Evolutionary conservation across 2,888 invertebrate genomes (phyloP).

Genomic region (Hypolimnas misippus): DNA sequence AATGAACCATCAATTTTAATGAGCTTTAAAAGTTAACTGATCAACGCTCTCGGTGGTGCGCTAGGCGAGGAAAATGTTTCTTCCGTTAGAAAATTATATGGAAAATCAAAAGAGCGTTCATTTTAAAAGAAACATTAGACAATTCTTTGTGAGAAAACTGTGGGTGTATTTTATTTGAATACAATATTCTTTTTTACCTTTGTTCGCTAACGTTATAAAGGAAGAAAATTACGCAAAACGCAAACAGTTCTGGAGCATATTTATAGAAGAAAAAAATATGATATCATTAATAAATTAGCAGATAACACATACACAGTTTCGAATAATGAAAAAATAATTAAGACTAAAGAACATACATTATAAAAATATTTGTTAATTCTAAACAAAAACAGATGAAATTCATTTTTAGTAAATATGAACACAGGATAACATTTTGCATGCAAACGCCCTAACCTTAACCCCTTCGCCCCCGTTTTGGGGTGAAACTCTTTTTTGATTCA

Average conservation of each 20-base stretch:
- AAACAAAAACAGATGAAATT: no score
- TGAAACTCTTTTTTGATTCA: no score
- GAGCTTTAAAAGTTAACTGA: slow-evolving; percentile 82
- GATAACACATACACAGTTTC: no score
- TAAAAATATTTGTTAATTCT: no score
- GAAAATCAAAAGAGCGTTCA: slow-evolving; percentile 13
- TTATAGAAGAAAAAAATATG: not conserved
- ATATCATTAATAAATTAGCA: no score
- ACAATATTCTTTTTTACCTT: not conserved
- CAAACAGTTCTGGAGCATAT: not conserved
- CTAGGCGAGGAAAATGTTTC: slow-evolving; percentile 42
- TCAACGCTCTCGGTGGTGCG: slow-evolving; percentile 56
- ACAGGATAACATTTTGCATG: no score
- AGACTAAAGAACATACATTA: no score
- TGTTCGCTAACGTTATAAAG: not conserved
- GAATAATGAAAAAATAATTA: no score
- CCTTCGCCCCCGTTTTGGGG: no score
- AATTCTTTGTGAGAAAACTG: not conserved
- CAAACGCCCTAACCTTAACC: no score
- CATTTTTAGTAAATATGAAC: no score
- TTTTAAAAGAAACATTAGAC: slow-evolving; percentile 1
- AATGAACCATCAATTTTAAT: slow-evolving; percentile 83
- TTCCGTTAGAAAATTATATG: slow-evolving; percentile 45
- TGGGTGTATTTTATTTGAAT: not conserved
- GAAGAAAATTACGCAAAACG: not conserved